Conservation (phyloP, 2,888 invertebrate genomes). For the Drosophila algonquin region DNA sequence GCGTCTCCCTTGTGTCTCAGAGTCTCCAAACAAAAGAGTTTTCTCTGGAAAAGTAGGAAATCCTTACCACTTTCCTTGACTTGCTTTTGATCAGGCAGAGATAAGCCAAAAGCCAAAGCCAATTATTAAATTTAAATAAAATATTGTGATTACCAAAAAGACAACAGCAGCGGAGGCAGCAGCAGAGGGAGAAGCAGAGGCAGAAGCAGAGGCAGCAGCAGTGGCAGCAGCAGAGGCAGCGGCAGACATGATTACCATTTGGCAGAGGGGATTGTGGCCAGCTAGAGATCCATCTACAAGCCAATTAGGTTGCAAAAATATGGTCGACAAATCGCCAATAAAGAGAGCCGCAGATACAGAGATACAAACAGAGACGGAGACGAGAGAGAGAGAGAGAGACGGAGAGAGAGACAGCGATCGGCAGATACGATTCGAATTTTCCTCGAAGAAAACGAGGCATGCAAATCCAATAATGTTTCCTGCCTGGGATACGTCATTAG, state of each 20-base stretch:
- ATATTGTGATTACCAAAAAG: slow-evolving; percentile 22
- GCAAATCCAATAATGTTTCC: slow-evolving; percentile 55
- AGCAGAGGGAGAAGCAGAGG: not conserved
- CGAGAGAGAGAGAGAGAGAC: not conserved
- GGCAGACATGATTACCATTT: not conserved
- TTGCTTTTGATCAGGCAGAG: not conserved
- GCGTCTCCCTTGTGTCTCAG: not conserved
- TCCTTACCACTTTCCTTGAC: slow-evolving; percentile 6
- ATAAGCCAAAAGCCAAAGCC: slow-evolving; percentile 20
- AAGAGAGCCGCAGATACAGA: slow-evolving; percentile 1
- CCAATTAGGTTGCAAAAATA: slow-evolving; percentile 41
- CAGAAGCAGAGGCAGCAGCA: not conserved
- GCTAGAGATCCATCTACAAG: slow-evolving; percentile 40
- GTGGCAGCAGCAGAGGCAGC: not conserved
- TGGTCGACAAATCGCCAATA: slow-evolving; percentile 46
- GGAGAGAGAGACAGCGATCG: slow-evolving; percentile 25
- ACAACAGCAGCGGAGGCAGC: not conserved
- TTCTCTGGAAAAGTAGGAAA: slow-evolving; percentile 1
- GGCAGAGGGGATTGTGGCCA: not conserved
- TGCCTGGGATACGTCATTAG: slow-evolving; percentile 47
- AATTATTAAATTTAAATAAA: slow-evolving; percentile 32
- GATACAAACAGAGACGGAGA: slow-evolving; percentile 3
- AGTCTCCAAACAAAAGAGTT: not conserved
- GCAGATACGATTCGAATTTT: slow-evolving; percentile 28
- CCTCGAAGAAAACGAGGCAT: slow-evolving; percentile 44